Evolutionary conservation across 2,888 invertebrate species (phyloP).

Genomic region (Galerucella pusilla): DNA sequence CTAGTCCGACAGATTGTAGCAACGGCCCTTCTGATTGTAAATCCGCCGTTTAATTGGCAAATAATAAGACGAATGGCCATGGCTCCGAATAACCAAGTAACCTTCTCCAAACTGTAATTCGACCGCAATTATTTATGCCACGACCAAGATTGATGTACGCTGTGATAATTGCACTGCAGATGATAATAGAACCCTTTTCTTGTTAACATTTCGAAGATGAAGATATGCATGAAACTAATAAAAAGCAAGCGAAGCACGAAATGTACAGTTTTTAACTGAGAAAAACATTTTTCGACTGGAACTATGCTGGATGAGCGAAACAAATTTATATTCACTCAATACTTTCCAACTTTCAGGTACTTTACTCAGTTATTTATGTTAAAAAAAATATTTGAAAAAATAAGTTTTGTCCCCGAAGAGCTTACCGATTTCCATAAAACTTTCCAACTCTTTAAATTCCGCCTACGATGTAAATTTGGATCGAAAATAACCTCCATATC

Average conservation of each 20-base stretch:
- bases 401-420: not conserved
- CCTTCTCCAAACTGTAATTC: slow-evolving; percentile 2
- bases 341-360: no score
- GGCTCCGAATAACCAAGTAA: slow-evolving; percentile 6
- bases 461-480: not conserved
- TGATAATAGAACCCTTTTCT: not conserved
- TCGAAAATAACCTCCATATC: slow-evolving; percentile 11
- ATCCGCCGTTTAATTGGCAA: slow-evolving; percentile 9
- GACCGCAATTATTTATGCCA: slow-evolving; percentile 8
- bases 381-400: no score
- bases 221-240: no score
- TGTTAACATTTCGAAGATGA: not conserved
- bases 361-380: no score
- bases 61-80: slow-evolving; percentile 6
- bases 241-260: no score
- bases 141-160: slow-evolving; percentile 1
- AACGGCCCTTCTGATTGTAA: not conserved
- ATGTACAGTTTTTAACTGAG: no score
- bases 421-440: not conserved
- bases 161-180: not conserved
- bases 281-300: no score
- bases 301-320: no score
- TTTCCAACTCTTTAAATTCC: not conserved
- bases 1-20: not conserved
- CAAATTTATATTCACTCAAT: no score